Base-by-base conservation (phyloP, 2,113 vertebrate genomes). In the Leptosomus discolor region DNA sequence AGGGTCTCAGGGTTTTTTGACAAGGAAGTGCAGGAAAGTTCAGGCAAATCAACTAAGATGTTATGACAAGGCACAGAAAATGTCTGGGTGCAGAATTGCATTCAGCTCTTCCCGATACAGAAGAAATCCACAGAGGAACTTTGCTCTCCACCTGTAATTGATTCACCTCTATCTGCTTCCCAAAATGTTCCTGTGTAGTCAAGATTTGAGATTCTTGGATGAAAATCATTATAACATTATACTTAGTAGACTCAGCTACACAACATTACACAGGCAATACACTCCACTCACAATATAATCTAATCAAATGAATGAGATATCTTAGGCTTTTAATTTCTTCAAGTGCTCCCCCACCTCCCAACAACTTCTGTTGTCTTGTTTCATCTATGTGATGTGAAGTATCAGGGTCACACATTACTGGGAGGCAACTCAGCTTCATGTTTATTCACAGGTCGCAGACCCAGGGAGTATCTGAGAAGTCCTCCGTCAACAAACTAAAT, bases 361-460 rank as follows among this genome's bases (percentile, higher is more conserved):
- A 32, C 3, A 70, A 79, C 12, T 65, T 57, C 36, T 27, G 48
- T 56, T n/a, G 32, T 69, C 61, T 78, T 64, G 30, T 90, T 94
- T 91, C 73, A 82, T 79, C 88, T 88, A 81, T 84, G n/a, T 65
- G 68, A 91, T 83, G 83, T 86, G 82, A 96, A 87, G 48, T 82
- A 97, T 94, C 70, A 74, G 30, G 41, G 82, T 94, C 82, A 88
- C 4, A 45, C 29, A 34, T 5, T 16, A 95, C 68, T 43, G 48
- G 60, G 15, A 96, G 46, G 70, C n/a, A 86, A 56, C 50, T 79
- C 90, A 85, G 56, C 11, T 74, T 95, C 70, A 69, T 58, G 36
- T 63, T 95, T 96, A 94, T 93, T 96, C 32, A 34, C 48, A 69
- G 68, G 58, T 56, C 78, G 79, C 11, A 89, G 34, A 91, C 16